Percentiles rank a stretch among this genome's conserved stretches.
Evolutionary conservation across 2,797 vertebrate genomes (phyloP).

Genomic region (Syngnathus rostellatus): DNA sequence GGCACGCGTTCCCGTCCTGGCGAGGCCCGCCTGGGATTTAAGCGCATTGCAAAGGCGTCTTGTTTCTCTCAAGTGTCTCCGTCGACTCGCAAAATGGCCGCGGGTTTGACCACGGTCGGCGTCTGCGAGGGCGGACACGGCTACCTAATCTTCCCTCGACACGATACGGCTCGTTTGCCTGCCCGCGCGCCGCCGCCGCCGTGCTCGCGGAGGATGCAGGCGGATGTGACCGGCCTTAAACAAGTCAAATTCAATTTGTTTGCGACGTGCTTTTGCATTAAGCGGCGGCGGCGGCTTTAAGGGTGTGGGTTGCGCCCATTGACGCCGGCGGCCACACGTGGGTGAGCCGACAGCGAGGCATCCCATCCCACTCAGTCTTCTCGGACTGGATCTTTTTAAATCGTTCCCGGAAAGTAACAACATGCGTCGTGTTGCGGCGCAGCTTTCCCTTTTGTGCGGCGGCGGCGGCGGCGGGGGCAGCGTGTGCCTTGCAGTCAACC

Average conservation of each 20-base stretch:
- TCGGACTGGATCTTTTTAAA: conserved; percentile 48
- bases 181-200: conserved; percentile 33
- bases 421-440: conserved; percentile 40
- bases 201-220: conserved; percentile 23
- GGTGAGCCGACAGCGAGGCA: conserved; percentile 42
- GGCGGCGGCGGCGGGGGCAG: conserved; percentile 17
- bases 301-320: conserved; percentile 59
- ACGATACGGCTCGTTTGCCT: conserved; percentile 62
- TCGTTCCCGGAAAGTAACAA: conserved; percentile 42
- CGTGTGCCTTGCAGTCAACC: conserved; percentile 63
- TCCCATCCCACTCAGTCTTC: conserved; percentile 55
- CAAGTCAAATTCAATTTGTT: conserved; percentile 55
- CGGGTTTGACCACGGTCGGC: conserved; percentile 65
- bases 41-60: conserved; percentile 29
- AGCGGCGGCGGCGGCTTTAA: conserved; percentile 43
- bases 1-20: conserved; percentile 25
- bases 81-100: conserved; percentile 55
- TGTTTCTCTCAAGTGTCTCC: conserved; percentile 40
- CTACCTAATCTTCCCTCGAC: conserved; percentile 69
- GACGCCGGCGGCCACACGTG: conserved; percentile 48
- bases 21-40: conserved; percentile 40
- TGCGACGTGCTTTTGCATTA: conserved; percentile 35
- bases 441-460: conserved; percentile 55
- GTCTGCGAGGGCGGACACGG: conserved; percentile 67
- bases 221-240: conserved; percentile 46